Conservation (phyloP, 2,113 vertebrate genomes). For the Lasiurus cinereus region DNA sequence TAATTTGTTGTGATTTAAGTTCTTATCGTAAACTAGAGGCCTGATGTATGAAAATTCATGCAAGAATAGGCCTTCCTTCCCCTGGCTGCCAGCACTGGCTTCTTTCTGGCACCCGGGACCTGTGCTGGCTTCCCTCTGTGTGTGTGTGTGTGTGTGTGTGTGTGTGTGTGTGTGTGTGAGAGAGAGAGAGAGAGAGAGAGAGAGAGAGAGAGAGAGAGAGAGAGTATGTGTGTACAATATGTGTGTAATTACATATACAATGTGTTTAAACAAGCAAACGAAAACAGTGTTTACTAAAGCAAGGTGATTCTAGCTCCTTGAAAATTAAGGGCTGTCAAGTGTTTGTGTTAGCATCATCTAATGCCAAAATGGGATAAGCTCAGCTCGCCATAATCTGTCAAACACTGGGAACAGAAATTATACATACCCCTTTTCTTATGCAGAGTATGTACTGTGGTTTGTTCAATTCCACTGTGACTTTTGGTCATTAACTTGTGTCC, state of each 20-base stretch:
- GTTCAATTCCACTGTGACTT: conserved; percentile 13
- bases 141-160: not conserved
- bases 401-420: not conserved
- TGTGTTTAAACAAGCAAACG: conserved; percentile 1
- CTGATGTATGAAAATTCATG: too few species aligned
- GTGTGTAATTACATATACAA: not conserved
- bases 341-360: conserved; percentile 12
- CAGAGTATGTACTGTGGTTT: conserved; percentile 22
- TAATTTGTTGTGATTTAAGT: too few species aligned
- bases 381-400: not conserved
- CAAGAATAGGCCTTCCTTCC: too few species aligned
- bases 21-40: too few species aligned
- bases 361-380: not conserved
- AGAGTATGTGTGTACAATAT: too few species aligned
- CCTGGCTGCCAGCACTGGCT: too few species aligned
- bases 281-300: conserved; percentile 14
- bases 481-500: conserved; percentile 3
- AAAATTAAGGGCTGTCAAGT: not conserved
- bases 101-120: too few species aligned
- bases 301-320: not conserved
- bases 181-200: too few species aligned
- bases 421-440: not conserved
- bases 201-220: too few species aligned
- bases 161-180: too few species aligned
- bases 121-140: too few species aligned